Evolutionary conservation across 2,888 invertebrate genomes (phyloP), one percentile per base, ranked within the genome.

Genomic region (Diarsia mendica): DNA sequence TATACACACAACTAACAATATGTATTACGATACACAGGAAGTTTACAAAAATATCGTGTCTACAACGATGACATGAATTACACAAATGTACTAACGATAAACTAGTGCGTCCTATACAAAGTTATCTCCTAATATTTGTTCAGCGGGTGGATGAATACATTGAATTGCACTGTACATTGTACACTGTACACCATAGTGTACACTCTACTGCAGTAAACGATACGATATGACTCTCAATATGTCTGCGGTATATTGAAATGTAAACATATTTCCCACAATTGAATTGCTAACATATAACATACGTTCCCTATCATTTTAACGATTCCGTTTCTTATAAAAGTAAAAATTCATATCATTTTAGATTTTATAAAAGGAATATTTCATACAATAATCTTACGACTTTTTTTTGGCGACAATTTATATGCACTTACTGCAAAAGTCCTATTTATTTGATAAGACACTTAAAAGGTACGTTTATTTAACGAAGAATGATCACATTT

Each of bases 161-260:
- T 63, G 44, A 33, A 15, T 23, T n/a, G 53, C 72, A 11, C 73
- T 11, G 49, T 6, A 3, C 71, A 39, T 11, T 77, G 80, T 82
- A 79, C 74, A 63, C 60, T 18, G 28, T 6, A 3, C 71, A 39
- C 15, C 28, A 10, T 33, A 11, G 44, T 77, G 80, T 82, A 79
- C 74, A 63, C 60, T 18, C 72, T 33, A 5, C 63, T 69, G 71
- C 72, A 77, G 74, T 87, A 84, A 83, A 84, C 75, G 55, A 84
- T 89, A 91, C 91, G 95, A 94, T 94, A 94, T 93, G 93, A 89
- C 90, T 89, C 82, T 91, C 88, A 93, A 94, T 93, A 94, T 93
- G 93, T 93, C 89, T 91, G 83, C 28, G 88, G 87, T 88, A 85
- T 75, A 39, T 89, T 87, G 88, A 89, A 79, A 90, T 90, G 89